These are phyloP conservation scores for Gymnoscopelus microlampas DNA, from an alignment of 2,797 vertebrate species.

Conservation along the genomic window DNA sequence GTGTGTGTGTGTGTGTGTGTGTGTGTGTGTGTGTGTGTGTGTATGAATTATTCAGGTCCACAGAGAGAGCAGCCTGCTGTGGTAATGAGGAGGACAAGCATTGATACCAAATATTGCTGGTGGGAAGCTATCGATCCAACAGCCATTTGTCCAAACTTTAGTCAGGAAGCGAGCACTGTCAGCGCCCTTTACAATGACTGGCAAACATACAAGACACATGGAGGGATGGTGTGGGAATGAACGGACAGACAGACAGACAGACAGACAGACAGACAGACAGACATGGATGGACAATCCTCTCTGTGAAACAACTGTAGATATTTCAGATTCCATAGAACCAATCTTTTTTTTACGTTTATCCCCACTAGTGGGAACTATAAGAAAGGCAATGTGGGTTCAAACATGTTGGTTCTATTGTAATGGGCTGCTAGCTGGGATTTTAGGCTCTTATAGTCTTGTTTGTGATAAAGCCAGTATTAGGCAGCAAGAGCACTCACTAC, in stretches of 20 bases:
- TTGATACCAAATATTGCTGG: slow-evolving; percentile 87
- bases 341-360: background rate
- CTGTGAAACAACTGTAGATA: slow-evolving; percentile 8
- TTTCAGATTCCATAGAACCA: slow-evolving; percentile 1
- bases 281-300: slow-evolving; percentile 18
- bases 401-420: too few species aligned
- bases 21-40: slow-evolving; percentile 61
- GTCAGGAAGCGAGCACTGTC: slow-evolving; percentile 67
- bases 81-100: slow-evolving; percentile 87
- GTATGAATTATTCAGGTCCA: slow-evolving; percentile 85
- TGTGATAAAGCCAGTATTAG: too few species aligned
- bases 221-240: slow-evolving; percentile 6
- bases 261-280: slow-evolving; percentile 9
- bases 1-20: slow-evolving; percentile 13
- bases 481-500: too few species aligned
- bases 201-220: slow-evolving; percentile 35
- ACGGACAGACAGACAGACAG: slow-evolving; percentile 14
- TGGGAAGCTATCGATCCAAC: slow-evolving; percentile 84
- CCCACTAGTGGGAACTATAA: too few species aligned
- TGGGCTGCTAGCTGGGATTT: too few species aligned
- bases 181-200: slow-evolving; percentile 67
- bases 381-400: too few species aligned
- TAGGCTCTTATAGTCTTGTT: too few species aligned
- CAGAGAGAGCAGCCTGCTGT: slow-evolving; percentile 79
- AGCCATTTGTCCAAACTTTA: slow-evolving; percentile 81